These are phyloP conservation scores for Copsychus sechellarum DNA, from an alignment of 2,113 vertebrate species.

Conservation along the genomic window DNA sequence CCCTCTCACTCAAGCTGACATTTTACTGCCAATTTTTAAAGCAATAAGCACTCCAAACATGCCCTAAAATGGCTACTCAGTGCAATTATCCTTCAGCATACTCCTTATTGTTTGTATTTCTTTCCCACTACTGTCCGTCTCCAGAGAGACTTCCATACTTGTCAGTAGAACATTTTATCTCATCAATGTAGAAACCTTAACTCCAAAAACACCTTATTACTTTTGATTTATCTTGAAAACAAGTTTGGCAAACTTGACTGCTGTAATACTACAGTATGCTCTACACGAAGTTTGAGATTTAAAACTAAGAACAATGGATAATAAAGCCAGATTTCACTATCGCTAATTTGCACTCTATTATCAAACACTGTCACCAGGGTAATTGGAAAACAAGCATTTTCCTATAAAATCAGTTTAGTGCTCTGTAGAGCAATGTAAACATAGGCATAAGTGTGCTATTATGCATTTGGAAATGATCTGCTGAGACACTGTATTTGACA, in stretches of 20 bases:
- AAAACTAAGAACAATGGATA: neutral
- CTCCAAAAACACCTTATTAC: neutral
- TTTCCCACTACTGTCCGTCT: neutral
- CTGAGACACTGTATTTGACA: neutral
- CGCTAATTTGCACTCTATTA: neutral
- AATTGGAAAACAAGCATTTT: neutral
- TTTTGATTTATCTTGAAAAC: neutral
- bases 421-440: neutral
- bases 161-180: neutral
- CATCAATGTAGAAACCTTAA: neutral
- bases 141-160: neutral
- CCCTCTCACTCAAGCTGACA: neutral
- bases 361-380: neutral
- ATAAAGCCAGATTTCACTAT: neutral
- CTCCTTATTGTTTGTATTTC: neutral
- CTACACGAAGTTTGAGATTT: neutral
- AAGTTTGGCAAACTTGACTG: neutral
- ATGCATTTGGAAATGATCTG: neutral
- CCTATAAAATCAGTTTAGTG: neutral
- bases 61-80: neutral
- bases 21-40: neutral
- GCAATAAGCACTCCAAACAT: neutral
- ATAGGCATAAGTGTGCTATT: neutral
- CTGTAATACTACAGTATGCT: neutral
- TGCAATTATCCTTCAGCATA: neutral